Evolutionary conservation across 2,113 vertebrate genomes (phyloP).

Genomic region (Cebus imitator): DNA sequence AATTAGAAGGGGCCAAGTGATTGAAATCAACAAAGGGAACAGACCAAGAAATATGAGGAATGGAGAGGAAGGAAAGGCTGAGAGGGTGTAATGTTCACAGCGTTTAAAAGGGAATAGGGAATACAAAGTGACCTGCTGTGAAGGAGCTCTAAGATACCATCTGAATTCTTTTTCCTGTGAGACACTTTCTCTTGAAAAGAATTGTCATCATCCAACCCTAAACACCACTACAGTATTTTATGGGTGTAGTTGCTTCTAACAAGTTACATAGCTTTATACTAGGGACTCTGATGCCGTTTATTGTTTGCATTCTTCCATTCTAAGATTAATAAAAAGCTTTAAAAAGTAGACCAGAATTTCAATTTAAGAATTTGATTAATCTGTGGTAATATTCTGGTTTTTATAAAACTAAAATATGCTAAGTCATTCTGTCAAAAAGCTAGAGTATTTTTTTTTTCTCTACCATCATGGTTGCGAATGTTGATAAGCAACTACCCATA

Average conservation of each 20-base stretch:
- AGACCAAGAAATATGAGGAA: constrained; percentile 56
- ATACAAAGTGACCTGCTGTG: not conserved
- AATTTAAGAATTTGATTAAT: not conserved
- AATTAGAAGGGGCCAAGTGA: constrained; percentile 36
- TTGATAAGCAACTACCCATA: not conserved
- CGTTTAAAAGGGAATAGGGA: not conserved
- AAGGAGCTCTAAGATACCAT: not conserved
- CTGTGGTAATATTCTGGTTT: not conserved
- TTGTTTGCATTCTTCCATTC: not conserved
- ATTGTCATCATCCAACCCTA: not conserved
- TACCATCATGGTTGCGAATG: not conserved
- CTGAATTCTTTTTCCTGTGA: not conserved
- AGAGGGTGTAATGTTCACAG: not conserved
- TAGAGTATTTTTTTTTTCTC: not conserved
- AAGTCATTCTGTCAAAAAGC: not conserved
- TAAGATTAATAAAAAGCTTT: not conserved
- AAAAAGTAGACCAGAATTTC: not conserved
- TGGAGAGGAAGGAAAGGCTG: constrained; percentile 45
- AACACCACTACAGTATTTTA: not conserved
- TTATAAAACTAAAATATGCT: constrained; percentile 7
- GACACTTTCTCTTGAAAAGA: not conserved
- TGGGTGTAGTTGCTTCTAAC: not conserved
- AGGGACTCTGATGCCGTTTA: not conserved
- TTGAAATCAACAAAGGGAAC: constrained; percentile 48
- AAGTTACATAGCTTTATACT: not conserved